Evolutionary conservation across 1,140 invertebrate genomes (phyloP), one percentile per base, ranked within the genome.

Genomic region (Chrysomallon squamiferum): DNA sequence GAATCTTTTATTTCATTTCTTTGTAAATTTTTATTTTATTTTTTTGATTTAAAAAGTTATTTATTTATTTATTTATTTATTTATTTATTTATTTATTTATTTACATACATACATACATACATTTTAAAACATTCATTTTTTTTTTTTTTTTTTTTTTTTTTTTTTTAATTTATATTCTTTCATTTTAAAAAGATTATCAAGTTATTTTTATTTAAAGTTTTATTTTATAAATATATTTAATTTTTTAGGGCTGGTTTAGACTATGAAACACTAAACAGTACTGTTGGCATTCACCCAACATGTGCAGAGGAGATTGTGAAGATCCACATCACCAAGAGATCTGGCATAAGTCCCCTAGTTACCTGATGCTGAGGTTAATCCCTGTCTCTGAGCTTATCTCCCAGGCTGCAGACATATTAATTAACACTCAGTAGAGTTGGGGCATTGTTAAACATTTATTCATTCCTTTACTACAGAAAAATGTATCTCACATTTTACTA

Each of bases 221-320:
- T n/a, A n/a, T n/a, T n/a, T n/a, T n/a, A n/a, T n/a, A n/a, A n/a
- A n/a, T n/a, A n/a, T n/a, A n/a, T n/a, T n/a, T n/a, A n/a, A n/a
- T n/a, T 56, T 65, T 58, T 59, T 66, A 18, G 66, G 57, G 7
- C 68, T 81, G 78, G 50, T 91, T 92, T 74, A 91, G 92, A 62
- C 88, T 96, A 38, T 38, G 5, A 5, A 38, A 38, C 35, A 7
- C 87, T 98, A 71, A 91, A 94, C 84, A 89, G 90, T 67, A 93
- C 95, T 0, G 93, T 98, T 69, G 96, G 96, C 49, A 98, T 98
- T 80, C 96, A 99, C 89, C 96, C 96, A 18, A 98, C 96, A 0
- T 89, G 90, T 72, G 93, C 96, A 18, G 95, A 98, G 87, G 94
- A 87, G 56, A 85, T 90, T 65, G 90, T 89, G 3, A 90, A 88